A percentile compares a stretch with the other conserved stretches of the same genome.
Conservation (phyloP, 2,888 invertebrate genomes). For the Petrophora chlorosata region DNA sequence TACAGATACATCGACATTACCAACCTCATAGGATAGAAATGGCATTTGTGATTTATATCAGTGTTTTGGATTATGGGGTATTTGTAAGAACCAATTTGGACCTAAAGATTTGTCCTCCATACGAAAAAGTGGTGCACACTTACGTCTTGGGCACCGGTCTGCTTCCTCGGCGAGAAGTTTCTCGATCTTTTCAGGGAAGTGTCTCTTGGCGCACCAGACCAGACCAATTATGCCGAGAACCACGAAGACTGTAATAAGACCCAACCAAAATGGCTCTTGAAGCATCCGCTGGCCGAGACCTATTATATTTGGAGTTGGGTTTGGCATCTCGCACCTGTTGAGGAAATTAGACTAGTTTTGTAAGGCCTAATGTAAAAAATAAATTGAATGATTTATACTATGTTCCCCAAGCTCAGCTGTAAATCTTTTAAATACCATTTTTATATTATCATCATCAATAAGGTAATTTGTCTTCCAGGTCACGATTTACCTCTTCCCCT, state of each 20-base stretch:
- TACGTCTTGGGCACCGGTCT: conserved; percentile 88
- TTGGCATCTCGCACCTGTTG: conserved; percentile 88
- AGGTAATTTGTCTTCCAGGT: too few species aligned
- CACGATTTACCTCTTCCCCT: conserved; percentile 81
- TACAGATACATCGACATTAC: conserved; percentile 29
- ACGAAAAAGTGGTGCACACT: conserved; percentile 49
- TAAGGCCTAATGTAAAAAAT: neutral
- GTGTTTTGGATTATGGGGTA: neutral
- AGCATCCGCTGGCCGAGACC: conserved; percentile 90
- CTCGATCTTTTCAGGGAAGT: conserved; percentile 93
- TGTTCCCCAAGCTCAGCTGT: too few species aligned
- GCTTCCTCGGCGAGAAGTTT: conserved; percentile 92
- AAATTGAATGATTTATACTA: neutral
- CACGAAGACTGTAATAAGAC: conserved; percentile 92
- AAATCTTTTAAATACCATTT: too few species aligned
- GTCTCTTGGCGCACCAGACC: conserved; percentile 92
- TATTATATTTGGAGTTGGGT: conserved; percentile 76
- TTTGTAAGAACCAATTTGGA: conserved; percentile 33
- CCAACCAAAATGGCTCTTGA: conserved; percentile 95
- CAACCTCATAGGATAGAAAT: too few species aligned
- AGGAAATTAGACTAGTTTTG: conserved; percentile 54
- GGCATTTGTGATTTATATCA: neutral
- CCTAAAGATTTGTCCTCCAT: conserved; percentile 68
- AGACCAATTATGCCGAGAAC: conserved; percentile 91
- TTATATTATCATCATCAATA: too few species aligned